Evolutionary conservation across 2,113 vertebrate species (phyloP).

Genomic region (Puma concolor): DNA sequence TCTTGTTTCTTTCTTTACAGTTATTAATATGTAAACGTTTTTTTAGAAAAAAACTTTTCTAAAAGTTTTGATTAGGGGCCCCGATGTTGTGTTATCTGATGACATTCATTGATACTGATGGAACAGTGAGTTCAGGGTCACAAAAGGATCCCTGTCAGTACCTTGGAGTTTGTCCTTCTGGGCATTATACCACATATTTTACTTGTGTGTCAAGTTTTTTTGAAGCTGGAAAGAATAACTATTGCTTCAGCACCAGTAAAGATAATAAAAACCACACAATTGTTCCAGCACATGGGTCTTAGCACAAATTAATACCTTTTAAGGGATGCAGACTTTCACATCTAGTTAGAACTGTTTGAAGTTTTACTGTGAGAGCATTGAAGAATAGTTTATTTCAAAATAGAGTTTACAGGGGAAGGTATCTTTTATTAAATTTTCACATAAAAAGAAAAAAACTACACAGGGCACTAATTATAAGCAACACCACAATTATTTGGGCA

Average conservation of each 20-base stretch:
- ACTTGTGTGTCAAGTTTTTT: not conserved
- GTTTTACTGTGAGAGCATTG: slow-evolving; percentile 26
- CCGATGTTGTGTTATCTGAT: not conserved
- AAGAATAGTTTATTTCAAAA: slow-evolving; percentile 55
- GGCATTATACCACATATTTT: not conserved
- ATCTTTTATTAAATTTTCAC: slow-evolving; percentile 79
- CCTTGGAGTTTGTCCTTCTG: not conserved
- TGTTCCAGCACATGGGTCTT: slow-evolving; percentile 6
- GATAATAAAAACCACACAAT: not conserved
- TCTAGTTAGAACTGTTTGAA: not conserved
- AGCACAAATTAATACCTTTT: not conserved
- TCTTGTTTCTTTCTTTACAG: not conserved
- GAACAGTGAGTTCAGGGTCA: slow-evolving; percentile 43
- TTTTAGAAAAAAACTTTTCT: not conserved
- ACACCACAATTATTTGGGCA: slow-evolving; percentile 47
- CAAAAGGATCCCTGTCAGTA: not conserved
- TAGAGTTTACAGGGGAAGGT: slow-evolving; percentile 54
- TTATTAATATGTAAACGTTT: not conserved
- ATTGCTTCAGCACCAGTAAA: not conserved
- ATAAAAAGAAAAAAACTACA: slow-evolving; percentile 70
- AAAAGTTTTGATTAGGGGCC: not conserved
- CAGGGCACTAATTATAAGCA: slow-evolving; percentile 57
- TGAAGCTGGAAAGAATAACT: not conserved
- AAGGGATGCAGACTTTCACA: not conserved
- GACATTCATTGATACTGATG: not conserved